Percentiles rank a stretch among this genome's conserved stretches.
Evolutionary conservation across 2,888 invertebrate species (phyloP).

Genomic region (Stenodema calcarata): DNA sequence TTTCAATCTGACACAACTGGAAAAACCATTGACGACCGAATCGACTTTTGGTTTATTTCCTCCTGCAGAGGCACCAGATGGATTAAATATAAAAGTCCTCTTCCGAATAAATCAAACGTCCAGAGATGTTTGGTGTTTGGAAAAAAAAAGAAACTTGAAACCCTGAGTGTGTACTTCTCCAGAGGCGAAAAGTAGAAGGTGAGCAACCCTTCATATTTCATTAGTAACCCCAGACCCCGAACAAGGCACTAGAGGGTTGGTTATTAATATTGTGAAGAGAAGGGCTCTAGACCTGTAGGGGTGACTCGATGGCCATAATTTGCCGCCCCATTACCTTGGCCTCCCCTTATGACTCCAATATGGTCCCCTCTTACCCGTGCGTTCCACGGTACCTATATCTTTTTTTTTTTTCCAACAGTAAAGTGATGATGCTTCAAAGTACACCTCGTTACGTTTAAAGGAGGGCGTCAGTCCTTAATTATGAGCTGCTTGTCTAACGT

Average conservation of each 20-base stretch:
- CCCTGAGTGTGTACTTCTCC: background rate
- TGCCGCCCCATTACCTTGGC: constrained; percentile 53
- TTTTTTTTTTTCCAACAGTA: background rate
- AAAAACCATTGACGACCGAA: no score
- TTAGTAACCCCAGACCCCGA: background rate
- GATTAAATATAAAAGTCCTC: no score
- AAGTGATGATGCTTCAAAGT: background rate
- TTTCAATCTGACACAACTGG: background rate
- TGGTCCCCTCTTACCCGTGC: constrained; percentile 5
- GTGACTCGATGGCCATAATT: constrained; percentile 53
- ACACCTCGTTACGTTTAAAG: background rate
- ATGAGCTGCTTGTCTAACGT: background rate
- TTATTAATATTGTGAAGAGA: constrained; percentile 35
- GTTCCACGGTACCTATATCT: background rate
- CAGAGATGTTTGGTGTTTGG: no score
- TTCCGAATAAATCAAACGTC: no score
- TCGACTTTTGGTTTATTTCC: no score
- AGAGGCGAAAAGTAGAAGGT: background rate
- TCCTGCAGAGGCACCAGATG: no score
- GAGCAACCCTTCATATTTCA: background rate
- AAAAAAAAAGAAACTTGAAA: background rate
- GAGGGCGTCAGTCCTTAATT: background rate
- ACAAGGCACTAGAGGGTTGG: background rate
- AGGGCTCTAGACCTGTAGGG: background rate
- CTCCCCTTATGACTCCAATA: constrained; percentile 6